Conservation (phyloP, 37 sponge, comb jelly and placozoan genomes). For the Halisarca cf. caerulea region DNA sequence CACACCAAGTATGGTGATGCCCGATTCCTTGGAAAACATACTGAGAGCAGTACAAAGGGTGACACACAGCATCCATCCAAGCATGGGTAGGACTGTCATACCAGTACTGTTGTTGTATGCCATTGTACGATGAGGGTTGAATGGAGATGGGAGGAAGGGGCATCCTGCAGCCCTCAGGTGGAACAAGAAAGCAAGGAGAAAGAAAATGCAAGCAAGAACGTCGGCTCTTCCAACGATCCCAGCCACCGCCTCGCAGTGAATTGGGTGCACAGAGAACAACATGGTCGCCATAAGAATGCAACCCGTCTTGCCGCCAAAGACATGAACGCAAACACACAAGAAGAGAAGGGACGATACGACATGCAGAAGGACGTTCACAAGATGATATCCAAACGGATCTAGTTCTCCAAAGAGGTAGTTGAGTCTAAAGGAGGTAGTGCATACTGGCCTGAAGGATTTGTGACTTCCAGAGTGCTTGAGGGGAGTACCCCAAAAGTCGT, state of each 20-base stretch:
- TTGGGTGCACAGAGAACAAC: conserved; percentile 83
- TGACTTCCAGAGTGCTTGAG: conserved; percentile 76
- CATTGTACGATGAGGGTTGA: not conserved
- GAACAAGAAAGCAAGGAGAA: conserved; percentile 61
- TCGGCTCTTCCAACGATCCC: conserved; percentile 89
- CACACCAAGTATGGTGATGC: conserved; percentile 72
- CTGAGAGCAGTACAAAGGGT: conserved; percentile 22
- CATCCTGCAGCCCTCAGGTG: conserved; percentile 33
- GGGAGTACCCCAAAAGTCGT: conserved; percentile 89
- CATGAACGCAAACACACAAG: not conserved
- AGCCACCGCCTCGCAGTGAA: conserved; percentile 96
- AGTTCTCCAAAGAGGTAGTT: conserved; percentile 72
- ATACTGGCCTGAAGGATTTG: conserved; percentile 89
- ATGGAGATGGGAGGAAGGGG: not conserved
- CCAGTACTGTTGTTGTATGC: not conserved
- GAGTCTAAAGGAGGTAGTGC: conserved; percentile 64
- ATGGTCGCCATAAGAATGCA: not conserved
- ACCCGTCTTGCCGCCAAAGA: conserved; percentile 1
- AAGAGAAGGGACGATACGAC: conserved; percentile 58
- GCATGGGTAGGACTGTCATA: not conserved
- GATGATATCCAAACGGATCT: conserved; percentile 73
- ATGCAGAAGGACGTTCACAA: conserved; percentile 72
- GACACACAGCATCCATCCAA: conserved; percentile 6
- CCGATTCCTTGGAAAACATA: conserved; percentile 76
- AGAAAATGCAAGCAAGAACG: conserved; percentile 74